Conservation (phyloP, 2,797 vertebrate genomes). For the Gobio occitaniae region DNA sequence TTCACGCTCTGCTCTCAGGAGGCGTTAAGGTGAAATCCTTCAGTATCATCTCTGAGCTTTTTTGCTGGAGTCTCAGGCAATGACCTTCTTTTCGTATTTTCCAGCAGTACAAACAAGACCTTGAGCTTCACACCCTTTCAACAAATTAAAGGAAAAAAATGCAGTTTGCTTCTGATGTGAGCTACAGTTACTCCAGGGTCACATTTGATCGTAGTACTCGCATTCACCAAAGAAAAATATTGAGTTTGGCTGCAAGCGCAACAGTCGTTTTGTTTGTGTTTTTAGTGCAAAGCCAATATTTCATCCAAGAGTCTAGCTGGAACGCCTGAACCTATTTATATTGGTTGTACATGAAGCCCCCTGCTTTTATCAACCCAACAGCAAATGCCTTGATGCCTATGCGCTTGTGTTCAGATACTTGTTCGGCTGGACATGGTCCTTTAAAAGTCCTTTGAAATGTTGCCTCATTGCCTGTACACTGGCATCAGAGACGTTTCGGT, state of each 20-base stretch:
- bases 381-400: constrained; percentile 38
- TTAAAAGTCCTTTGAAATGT: constrained; percentile 5
- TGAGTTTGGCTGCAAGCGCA: constrained; percentile 58
- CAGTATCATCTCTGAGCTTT: constrained; percentile 50
- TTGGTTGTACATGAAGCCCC: constrained; percentile 32
- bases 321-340: constrained; percentile 46
- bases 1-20: constrained; percentile 56
- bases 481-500: neutral
- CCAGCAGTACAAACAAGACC: constrained; percentile 51
- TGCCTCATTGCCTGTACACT: neutral
- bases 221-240: constrained; percentile 58
- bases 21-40: constrained; percentile 47
- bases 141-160: constrained; percentile 58
- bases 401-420: neutral
- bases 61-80: constrained; percentile 39
- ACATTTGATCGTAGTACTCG: constrained; percentile 54
- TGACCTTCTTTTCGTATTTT: constrained; percentile 51
- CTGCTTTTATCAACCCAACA: constrained; percentile 39
- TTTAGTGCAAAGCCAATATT: constrained; percentile 57
- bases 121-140: constrained; percentile 51
- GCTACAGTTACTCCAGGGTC: constrained; percentile 51
- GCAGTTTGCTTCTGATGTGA: constrained; percentile 52
- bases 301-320: constrained; percentile 25
- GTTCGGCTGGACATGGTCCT: neutral
- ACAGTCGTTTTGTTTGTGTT: constrained; percentile 59